Percentiles rank a stretch among this genome's conserved stretches.
These are phyloP conservation scores for Amazona guildingii DNA, from an alignment of 2,113 vertebrate species.

Conservation along the genomic window DNA sequence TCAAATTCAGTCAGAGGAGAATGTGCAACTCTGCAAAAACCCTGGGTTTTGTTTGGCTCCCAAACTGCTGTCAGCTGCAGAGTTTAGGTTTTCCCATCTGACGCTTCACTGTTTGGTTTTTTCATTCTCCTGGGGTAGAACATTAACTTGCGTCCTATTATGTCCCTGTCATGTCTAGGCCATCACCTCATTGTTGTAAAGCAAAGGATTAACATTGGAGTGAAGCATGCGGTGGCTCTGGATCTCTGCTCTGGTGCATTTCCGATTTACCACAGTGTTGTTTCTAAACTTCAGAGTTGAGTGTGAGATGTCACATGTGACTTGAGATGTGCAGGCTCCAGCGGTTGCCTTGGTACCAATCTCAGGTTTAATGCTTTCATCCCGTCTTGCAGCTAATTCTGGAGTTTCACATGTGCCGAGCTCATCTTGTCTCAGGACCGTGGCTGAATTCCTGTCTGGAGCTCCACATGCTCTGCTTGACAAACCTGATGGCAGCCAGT, in stretches of 20 bases:
- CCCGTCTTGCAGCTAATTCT: neutral
- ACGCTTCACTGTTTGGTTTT: slow-evolving; percentile 51
- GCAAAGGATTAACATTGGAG: neutral
- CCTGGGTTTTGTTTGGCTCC: slow-evolving; percentile 53
- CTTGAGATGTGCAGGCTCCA: neutral
- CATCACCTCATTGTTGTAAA: neutral
- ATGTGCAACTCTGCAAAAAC: slow-evolving; percentile 66
- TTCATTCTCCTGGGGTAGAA: slow-evolving; percentile 36
- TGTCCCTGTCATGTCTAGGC: slow-evolving; percentile 2
- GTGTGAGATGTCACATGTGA: neutral
- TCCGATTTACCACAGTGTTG: neutral
- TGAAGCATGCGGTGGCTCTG: neutral
- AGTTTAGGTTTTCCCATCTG: slow-evolving; percentile 40
- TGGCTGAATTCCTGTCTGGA: neutral
- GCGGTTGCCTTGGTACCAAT: neutral
- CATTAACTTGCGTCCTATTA: neutral
- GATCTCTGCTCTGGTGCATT: neutral
- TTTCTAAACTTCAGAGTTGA: neutral
- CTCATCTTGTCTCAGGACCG: neutral
- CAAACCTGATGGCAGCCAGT: neutral
- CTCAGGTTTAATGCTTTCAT: neutral
- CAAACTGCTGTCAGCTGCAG: slow-evolving; percentile 48
- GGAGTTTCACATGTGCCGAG: neutral
- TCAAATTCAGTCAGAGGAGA: slow-evolving; percentile 36
- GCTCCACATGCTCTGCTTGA: neutral